Base-by-base conservation (phyloP, 2,888 invertebrate species). In the Philereme transversata region DNA sequence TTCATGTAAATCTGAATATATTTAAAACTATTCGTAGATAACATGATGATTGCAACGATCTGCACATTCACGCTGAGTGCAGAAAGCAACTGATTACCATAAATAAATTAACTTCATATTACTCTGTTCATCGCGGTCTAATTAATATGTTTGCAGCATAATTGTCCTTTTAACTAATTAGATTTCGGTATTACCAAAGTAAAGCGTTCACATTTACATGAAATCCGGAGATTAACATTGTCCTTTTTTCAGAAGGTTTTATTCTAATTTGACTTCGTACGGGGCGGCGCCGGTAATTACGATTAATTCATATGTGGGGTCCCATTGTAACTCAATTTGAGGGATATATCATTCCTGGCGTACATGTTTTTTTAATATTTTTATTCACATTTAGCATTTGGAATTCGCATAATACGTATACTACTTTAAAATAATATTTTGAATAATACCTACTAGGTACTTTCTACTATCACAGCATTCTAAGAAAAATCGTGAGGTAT, bases 131-230 rank as follows among this genome's bases (percentile, higher is more conserved):
- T 3, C 22, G 22, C 22, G 22, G 22, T 22, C 22, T 22, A 22
- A 22, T 22, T 22, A n/a, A n/a, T 43, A 46, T 38, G 48, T 53
- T 51, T 51, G 57, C 55, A 44, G 40, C 40, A 22, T 43, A 67
- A 66, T 67, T 61, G 51, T 67, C 58, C 57, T 49, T 63, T 61
- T 65, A 59, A 64, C 60, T 74, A 75, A 73, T 77, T 72, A 64
- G 57, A 56, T 74, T 69, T 60, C 52, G 41, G 40, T 49, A 75
- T 76, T 74, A 68, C 63, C 76, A 75, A 74, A 71, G 54, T 69
- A 73, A 73, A 64, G 35, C 62, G 51, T 55, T 62, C 69, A 66
- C 68, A 73, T 76, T 77, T 70, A 65, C 69, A 70, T 76, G 64
- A 60, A 62, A 74, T 73, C 68, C 64, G 38, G 67, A 64, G 74